Evolutionary conservation across 2,888 invertebrate species (phyloP), one percentile per base, ranked within the genome.

Genomic region (Acleris sparsana): DNA sequence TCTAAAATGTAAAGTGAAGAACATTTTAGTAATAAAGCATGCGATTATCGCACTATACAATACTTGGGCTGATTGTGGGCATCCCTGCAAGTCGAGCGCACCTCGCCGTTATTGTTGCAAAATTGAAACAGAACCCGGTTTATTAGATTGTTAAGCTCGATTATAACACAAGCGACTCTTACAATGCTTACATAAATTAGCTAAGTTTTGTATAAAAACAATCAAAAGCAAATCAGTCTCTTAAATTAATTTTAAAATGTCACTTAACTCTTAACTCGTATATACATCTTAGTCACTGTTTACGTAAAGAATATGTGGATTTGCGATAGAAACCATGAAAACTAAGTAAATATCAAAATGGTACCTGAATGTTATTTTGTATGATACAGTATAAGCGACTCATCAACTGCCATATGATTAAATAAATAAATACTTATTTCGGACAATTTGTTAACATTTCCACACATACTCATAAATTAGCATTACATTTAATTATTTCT

Each of bases 161-260:
- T 39, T 39, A 39, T 39, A n/a, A n/a, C n/a, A n/a, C 4, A 39
- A 39, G 39, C 39, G 39, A 39, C 39, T 51, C 20, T 17, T 22
- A 51, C 20, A 18, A 13, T 49, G 43, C 49, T 64, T 39, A n/a
- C 18, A 55, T 55, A 53, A 49, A 53, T 51, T 59, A 61, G 44
- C 57, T 59, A 64, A 13, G 20, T 48, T 62, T 39, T 51, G 25
- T 43, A 63, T n/a, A 49, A 57, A 43, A 55, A 80, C 75, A 80
- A 80, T 82, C 76, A 78, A 88, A 88, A 87, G 84, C 83, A 88
- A 91, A 89, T 92, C 92, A 92, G 92, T 92, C 92, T 87, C 85
- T 91, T 87, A 89, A 83, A 84, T 87, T 88, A 88, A 73, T 80
- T 85, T 86, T 83, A 86, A 73, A 78, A 76, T 16, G 46, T 55